Evolutionary conservation across 2,888 invertebrate genomes (phyloP).

Genomic region (Luffia ferchaultella): DNA sequence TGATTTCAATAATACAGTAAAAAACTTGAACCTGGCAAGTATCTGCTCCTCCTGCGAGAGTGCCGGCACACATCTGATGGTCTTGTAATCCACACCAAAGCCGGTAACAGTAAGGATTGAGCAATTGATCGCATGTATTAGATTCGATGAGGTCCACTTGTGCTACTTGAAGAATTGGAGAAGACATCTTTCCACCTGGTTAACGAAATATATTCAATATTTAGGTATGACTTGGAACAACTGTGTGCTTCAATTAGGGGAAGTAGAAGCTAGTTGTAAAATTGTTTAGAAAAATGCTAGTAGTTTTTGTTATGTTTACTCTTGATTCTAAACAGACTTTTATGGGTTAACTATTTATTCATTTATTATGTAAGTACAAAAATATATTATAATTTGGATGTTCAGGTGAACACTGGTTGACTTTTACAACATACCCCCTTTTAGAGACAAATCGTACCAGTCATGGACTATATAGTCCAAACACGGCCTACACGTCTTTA

Average conservation of each 20-base stretch:
- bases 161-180: slow-evolving; percentile 32
- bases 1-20: neutral
- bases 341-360: too few relatives aligned
- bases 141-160: slow-evolving; percentile 29
- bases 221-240: too few relatives aligned
- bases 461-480: neutral
- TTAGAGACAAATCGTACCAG: neutral
- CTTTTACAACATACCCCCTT: neutral
- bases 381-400: neutral
- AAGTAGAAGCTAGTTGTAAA: too few relatives aligned
- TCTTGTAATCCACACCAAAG: slow-evolving; percentile 31
- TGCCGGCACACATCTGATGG: slow-evolving; percentile 41
- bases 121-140: slow-evolving; percentile 22
- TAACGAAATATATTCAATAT: too few relatives aligned
- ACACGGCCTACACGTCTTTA: neutral
- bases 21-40: slow-evolving; percentile 36
- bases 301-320: too few relatives aligned
- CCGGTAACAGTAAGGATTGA: slow-evolving; percentile 25
- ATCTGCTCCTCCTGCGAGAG: slow-evolving; percentile 36
- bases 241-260: too few relatives aligned
- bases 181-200: slow-evolving; percentile 22
- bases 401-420: neutral
- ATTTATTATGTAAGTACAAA: too few relatives aligned
- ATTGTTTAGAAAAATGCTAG: too few relatives aligned
- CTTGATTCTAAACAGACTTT: too few relatives aligned